Conservation (phyloP, 1,140 invertebrate genomes). For the Akabosia matsudoensis region DNA sequence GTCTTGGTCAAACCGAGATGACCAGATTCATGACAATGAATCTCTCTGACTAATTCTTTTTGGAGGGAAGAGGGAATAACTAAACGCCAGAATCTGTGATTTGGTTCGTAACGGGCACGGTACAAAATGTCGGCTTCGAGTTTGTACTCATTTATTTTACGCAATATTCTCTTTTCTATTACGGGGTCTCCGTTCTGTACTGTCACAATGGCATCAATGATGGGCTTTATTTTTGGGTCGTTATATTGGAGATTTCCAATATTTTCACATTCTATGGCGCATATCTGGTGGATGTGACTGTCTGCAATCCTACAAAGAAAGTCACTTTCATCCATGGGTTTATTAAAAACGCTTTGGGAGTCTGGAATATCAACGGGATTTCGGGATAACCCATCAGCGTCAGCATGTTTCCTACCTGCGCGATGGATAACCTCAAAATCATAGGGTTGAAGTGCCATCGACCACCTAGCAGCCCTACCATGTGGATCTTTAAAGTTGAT, state of each 20-base stretch:
- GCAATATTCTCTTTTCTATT: neutral
- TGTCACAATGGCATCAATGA: neutral
- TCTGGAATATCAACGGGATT: neutral
- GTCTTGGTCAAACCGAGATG: conserved; percentile 15
- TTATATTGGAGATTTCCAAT: neutral
- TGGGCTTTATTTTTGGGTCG: neutral
- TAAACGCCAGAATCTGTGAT: neutral
- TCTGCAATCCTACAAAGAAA: no score
- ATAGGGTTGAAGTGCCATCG: conserved; percentile 7
- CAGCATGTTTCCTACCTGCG: neutral
- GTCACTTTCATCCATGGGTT: neutral
- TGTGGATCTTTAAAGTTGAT: conserved; percentile 9
- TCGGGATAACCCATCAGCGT: neutral
- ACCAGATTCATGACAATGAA: neutral
- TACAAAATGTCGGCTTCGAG: neutral
- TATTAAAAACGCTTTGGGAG: neutral
- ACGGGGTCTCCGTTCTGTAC: neutral
- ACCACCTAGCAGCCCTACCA: neutral
- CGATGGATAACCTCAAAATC: neutral
- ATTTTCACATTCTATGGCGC: neutral
- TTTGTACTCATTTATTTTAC: neutral
- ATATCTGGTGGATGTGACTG: no score
- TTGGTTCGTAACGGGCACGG: neutral
- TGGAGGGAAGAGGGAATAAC: neutral
- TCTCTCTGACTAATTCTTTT: neutral